Conservation (phyloP, 2,888 invertebrate genomes). For the Rhamnusium bicolor region DNA sequence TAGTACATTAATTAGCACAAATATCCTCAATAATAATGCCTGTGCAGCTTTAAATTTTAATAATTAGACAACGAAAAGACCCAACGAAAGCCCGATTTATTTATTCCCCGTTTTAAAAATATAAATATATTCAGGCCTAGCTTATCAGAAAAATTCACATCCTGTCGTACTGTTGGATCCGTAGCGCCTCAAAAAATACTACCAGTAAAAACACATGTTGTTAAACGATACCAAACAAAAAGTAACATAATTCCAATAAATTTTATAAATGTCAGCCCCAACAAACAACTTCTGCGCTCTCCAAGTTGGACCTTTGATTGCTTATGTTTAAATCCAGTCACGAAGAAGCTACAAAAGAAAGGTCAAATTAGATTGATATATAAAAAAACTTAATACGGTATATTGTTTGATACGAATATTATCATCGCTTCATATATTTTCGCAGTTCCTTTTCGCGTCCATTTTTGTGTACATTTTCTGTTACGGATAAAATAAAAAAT, state of each 20-base stretch:
- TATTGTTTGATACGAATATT: slow-evolving; percentile 50
- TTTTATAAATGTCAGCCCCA: slow-evolving; percentile 25
- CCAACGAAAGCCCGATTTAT: neutral
- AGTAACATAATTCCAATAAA: slow-evolving; percentile 28
- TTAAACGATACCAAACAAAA: slow-evolving; percentile 18
- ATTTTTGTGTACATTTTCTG: neutral
- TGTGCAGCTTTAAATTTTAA: too few relatives aligned
- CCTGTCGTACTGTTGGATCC: neutral
- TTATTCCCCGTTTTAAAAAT: neutral
- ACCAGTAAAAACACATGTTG: slow-evolving; percentile 10
- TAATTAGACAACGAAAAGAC: too few relatives aligned
- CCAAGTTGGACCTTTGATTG: slow-evolving; percentile 43
- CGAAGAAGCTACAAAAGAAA: slow-evolving; percentile 47
- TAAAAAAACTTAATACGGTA: slow-evolving; percentile 50
- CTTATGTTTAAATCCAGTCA: slow-evolving; percentile 51
- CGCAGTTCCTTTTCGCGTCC: neutral
- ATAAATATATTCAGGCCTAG: neutral
- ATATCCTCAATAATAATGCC: too few relatives aligned
- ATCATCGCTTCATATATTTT: slow-evolving; percentile 40
- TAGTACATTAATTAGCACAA: too few relatives aligned
- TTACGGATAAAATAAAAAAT: slow-evolving; percentile 9
- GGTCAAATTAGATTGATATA: slow-evolving; percentile 53
- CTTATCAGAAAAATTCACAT: slow-evolving; percentile 2
- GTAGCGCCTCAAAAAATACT: neutral
- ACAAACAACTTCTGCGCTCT: slow-evolving; percentile 41